These are phyloP conservation scores for Rhinophrynus dorsalis DNA, from an alignment of 2,797 vertebrate genomes.

Conservation along the genomic window DNA sequence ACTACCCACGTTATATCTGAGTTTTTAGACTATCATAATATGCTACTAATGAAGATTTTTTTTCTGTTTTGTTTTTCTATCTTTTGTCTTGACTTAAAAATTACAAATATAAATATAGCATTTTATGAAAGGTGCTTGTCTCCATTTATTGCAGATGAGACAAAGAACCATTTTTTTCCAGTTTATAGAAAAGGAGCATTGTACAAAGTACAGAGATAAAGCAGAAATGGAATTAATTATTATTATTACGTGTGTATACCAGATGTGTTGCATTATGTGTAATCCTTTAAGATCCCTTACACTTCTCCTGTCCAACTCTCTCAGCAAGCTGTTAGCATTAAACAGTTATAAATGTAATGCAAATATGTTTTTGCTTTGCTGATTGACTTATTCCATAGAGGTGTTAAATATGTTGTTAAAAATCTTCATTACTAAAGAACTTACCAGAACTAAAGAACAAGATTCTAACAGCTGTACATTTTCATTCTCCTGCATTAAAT, in stretches of 20 bases:
- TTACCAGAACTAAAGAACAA: background rate
- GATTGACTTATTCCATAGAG: conserved; percentile 15
- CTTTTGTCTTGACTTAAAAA: no score
- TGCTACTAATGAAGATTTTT: no score
- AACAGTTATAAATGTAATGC: conserved; percentile 34
- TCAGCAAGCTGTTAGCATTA: conserved; percentile 42
- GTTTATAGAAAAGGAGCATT: conserved; percentile 4
- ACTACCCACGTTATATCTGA: no score
- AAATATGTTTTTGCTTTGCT: conserved; percentile 34
- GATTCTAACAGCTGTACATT: background rate
- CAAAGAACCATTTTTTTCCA: no score
- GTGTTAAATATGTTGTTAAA: conserved; percentile 12
- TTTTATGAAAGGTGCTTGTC: no score
- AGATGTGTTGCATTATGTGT: conserved; percentile 32
- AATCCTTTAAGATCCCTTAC: conserved; percentile 35
- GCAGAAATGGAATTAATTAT: conserved; percentile 11
- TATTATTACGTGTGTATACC: conserved; percentile 16
- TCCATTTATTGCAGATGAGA: no score
- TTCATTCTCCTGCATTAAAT: no score
- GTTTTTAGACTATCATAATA: no score
- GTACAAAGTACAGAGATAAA: conserved; percentile 11
- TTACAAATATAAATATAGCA: no score
- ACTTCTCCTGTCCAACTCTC: conserved; percentile 26
- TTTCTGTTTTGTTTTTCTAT: no score
- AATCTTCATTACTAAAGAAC: conserved; percentile 9